A percentile compares a stretch with the other conserved stretches of the same genome.
Conservation (phyloP, 2,113 vertebrate species). For the Anguilla japonica region DNA sequence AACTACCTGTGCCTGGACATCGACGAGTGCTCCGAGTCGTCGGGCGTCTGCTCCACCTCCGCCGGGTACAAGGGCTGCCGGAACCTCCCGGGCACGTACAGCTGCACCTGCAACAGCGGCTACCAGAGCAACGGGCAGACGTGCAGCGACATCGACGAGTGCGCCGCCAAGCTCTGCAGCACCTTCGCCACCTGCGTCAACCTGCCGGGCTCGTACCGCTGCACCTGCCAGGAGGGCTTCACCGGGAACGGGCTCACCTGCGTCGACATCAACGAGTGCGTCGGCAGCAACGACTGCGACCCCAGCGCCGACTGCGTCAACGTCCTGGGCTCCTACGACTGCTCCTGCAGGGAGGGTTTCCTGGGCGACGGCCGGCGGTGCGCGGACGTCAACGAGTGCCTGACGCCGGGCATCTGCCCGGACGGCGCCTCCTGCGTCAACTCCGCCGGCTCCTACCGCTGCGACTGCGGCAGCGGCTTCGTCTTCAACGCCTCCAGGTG, state of each 20-base stretch:
- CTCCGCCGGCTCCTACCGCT: slow-evolving; percentile 67
- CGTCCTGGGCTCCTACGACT: slow-evolving; percentile 69
- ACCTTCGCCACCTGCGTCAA: slow-evolving; percentile 66
- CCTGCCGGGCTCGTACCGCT: slow-evolving; percentile 64
- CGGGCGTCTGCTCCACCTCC: slow-evolving; percentile 61
- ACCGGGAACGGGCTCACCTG: slow-evolving; percentile 71
- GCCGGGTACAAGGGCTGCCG: slow-evolving; percentile 71
- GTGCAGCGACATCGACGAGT: slow-evolving; percentile 76
- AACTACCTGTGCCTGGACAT: slow-evolving; percentile 78
- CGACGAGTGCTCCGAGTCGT: slow-evolving; percentile 73
- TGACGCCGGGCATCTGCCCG: slow-evolving; percentile 56
- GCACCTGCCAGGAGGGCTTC: slow-evolving; percentile 69
- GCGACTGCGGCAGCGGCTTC: slow-evolving; percentile 71
- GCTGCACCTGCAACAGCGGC: slow-evolving; percentile 67
- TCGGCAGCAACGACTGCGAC: slow-evolving; percentile 58
- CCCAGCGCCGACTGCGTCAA: slow-evolving; percentile 67
- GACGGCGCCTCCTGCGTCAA: slow-evolving; percentile 65
- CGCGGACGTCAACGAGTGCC: slow-evolving; percentile 73
- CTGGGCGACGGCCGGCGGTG: slow-evolving; percentile 64
- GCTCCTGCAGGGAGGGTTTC: slow-evolving; percentile 68
- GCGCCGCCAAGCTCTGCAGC: slow-evolving; percentile 64
- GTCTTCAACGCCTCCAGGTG: slow-evolving; percentile 60
- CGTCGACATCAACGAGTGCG: slow-evolving; percentile 76
- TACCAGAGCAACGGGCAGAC: slow-evolving; percentile 65
- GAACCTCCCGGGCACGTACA: slow-evolving; percentile 71